Conservation (phyloP, 2,797 vertebrate genomes). For the Protonibea diacanthus region DNA sequence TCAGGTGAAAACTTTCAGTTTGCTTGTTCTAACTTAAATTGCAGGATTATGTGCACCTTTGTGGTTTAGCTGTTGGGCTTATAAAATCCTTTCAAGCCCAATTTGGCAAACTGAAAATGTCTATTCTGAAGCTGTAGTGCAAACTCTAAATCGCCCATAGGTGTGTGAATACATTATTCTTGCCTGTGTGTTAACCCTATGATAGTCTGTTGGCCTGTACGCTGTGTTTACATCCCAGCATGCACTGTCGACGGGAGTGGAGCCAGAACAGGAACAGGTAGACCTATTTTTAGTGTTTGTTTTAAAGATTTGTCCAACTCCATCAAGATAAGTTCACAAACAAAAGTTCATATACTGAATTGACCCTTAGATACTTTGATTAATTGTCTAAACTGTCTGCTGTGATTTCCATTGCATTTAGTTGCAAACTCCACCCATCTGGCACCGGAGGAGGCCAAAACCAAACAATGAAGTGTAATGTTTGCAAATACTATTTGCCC, state of each 20-base stretch:
- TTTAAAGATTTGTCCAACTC: not conserved
- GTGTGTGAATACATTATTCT: constrained; percentile 5
- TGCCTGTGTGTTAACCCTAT: not conserved
- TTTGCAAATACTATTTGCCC: constrained; percentile 73
- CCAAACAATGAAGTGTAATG: constrained; percentile 72
- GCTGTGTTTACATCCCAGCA: constrained; percentile 29
- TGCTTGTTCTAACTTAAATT: constrained; percentile 32
- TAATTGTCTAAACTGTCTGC: constrained; percentile 52
- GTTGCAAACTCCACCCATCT: constrained; percentile 62
- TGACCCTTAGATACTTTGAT: constrained; percentile 40
- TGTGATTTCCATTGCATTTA: constrained; percentile 56
- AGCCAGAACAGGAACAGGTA: not conserved
- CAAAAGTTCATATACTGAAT: constrained; percentile 31
- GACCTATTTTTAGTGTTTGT: constrained; percentile 8
- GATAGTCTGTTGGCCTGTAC: not conserved
- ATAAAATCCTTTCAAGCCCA: constrained; percentile 33
- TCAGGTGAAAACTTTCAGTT: constrained; percentile 32
- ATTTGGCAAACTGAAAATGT: constrained; percentile 37
- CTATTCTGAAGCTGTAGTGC: constrained; percentile 15
- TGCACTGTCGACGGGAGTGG: not conserved
- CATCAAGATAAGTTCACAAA: constrained; percentile 31
- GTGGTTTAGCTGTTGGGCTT: constrained; percentile 47
- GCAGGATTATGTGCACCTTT: constrained; percentile 42
- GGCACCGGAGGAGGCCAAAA: constrained; percentile 59
- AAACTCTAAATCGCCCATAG: constrained; percentile 10